Evolutionary conservation across 2,797 vertebrate genomes (phyloP).

Genomic region (Paguma larvata): DNA sequence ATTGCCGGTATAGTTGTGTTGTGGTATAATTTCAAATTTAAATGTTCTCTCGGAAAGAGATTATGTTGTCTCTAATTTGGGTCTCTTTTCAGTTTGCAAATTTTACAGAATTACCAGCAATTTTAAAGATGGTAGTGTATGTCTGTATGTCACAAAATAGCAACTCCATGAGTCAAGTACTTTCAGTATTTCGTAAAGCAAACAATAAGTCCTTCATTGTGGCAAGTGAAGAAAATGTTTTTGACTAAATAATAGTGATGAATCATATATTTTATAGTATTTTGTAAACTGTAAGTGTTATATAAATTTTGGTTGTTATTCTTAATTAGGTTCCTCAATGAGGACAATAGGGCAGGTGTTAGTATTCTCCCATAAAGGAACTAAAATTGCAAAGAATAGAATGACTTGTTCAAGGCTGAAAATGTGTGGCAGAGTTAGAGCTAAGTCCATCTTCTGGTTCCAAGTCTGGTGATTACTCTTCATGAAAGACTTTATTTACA

Average conservation of each 20-base stretch:
- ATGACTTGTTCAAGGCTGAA: not conserved
- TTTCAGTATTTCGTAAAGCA: not conserved
- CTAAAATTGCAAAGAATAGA: not conserved
- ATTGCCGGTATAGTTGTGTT: not conserved
- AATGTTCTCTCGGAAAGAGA: constrained; percentile 22
- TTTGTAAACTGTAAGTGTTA: constrained; percentile 37
- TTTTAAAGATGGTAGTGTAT: constrained; percentile 12
- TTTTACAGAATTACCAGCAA: not conserved
- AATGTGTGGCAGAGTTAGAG: not conserved
- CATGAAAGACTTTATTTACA: constrained; percentile 5
- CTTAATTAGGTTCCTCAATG: not conserved
- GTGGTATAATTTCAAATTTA: not conserved
- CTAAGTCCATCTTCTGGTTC: not conserved
- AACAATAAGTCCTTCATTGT: not conserved
- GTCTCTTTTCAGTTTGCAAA: constrained; percentile 41
- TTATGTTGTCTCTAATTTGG: not conserved
- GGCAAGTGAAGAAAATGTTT: constrained; percentile 43
- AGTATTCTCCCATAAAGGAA: not conserved
- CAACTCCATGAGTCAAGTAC: not conserved
- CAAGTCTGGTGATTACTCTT: constrained; percentile 43
- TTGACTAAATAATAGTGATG: constrained; percentile 21
- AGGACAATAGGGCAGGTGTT: not conserved
- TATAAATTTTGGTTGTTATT: constrained; percentile 15
- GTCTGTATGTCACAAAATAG: not conserved
- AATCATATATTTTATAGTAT: constrained; percentile 1